Conservation (phyloP, 2,113 vertebrate species). For the Antigone vipio region DNA sequence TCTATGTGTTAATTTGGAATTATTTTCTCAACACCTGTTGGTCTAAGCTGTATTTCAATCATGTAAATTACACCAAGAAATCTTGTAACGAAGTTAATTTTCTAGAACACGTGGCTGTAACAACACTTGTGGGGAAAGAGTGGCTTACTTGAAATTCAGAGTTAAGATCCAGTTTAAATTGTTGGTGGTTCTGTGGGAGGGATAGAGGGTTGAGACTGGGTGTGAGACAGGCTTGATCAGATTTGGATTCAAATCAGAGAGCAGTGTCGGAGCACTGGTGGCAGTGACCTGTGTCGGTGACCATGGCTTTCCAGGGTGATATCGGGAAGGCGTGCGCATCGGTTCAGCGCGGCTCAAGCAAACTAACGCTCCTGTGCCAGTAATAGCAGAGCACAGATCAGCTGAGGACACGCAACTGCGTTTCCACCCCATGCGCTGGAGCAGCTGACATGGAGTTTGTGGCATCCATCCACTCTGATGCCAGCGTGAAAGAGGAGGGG, state of each 20-base stretch:
- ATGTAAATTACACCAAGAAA: background rate
- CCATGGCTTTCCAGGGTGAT: background rate
- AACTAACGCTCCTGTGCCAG: background rate
- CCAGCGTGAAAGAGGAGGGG: background rate
- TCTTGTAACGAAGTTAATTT: background rate
- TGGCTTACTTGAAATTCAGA: background rate
- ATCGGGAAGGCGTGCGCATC: fast-evolving
- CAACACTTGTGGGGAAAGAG: background rate
- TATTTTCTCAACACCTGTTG: background rate
- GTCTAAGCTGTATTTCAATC: background rate
- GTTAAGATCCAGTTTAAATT: background rate
- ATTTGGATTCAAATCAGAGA: background rate
- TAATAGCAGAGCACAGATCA: background rate
- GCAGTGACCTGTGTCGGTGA: background rate
- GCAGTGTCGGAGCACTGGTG: background rate
- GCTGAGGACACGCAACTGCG: background rate
- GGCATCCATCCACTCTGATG: background rate
- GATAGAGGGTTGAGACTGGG: background rate
- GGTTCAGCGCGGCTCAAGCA: fast-evolving
- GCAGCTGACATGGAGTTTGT: background rate
- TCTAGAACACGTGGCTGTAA: background rate
- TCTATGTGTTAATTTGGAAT: background rate
- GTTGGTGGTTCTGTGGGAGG: background rate
- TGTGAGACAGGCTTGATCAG: background rate
- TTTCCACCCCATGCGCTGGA: background rate